Evolutionary conservation across 2,797 vertebrate species (phyloP), one percentile per base, ranked within the genome.

Genomic region (Huso huso): DNA sequence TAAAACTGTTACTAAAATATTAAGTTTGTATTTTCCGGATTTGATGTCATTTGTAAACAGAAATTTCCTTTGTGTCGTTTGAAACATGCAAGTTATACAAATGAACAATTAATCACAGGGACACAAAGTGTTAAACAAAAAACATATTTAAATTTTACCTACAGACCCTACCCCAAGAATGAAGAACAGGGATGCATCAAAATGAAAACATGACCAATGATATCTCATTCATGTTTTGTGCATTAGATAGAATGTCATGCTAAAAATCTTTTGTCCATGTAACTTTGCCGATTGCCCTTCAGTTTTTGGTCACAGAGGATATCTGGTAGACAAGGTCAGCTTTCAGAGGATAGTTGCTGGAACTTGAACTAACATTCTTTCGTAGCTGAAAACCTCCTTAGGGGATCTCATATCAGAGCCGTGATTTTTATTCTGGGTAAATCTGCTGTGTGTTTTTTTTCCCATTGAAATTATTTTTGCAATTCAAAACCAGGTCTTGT

Each of bases 341-440:
- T 90, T 88, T 87, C 83, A 84, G 78, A 76, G 80, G 65, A 72
- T 81, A 81, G 81, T 83, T 71, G 77, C 77, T 72, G 81, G 78
- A 88, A 85, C 75, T 78, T 84, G 84, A 85, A 82, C 75, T 78
- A 79, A 78, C 78, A 62, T 77, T 80, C 77, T 78, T 84, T 74
- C 81, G 66, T 77, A 74, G 66, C 66, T 73, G 67, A 64, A 74
- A 71, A 81, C 62, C 70, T 82, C 81, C 75, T 78, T 64, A 50
- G 80, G 78, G 77, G 87, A 62, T 80, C 82, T 85, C 77, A 70
- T 77, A 78, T 82, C 76, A 77, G 79, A 73, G 66, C 71, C 53
- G 48, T 60, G 55, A 11, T 66, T 59, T 51, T 60, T 13, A 18
- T 67, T 67, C 61, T 67, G 13, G 61, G 18, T 67, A 49, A 61